Evolutionary conservation across 2,888 invertebrate species (phyloP).

Genomic region (Pristionchus mayeri): DNA sequence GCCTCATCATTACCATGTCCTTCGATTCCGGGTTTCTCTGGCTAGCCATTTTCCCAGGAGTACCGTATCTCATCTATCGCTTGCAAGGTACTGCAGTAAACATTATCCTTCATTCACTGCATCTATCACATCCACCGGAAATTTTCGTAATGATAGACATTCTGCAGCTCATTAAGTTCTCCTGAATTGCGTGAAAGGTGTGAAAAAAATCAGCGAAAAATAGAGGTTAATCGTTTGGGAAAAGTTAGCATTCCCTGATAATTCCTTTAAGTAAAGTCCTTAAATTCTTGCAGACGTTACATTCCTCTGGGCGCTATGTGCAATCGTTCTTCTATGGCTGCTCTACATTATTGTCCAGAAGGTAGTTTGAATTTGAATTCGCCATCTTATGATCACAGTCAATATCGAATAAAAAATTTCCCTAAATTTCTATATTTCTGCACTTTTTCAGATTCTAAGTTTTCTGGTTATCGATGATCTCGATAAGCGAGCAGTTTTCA

Average conservation of each 20-base stretch:
- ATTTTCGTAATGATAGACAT: too few species aligned
- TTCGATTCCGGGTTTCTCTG: conserved; percentile 19
- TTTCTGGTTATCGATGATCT: conserved; percentile 55
- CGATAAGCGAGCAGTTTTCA: conserved; percentile 61
- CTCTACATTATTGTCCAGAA: conserved; percentile 36
- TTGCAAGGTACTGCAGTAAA: conserved; percentile 27
- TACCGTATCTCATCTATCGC: background rate
- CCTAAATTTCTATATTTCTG: too few species aligned
- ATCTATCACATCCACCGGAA: too few species aligned
- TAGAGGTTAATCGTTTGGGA: background rate
- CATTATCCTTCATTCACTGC: too few species aligned
- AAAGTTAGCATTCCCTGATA: too few species aligned
- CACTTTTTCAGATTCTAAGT: conserved; percentile 51
- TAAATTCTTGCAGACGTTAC: conserved; percentile 22
- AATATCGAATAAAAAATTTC: too few species aligned
- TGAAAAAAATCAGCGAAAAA: background rate
- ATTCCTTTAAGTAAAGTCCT: too few species aligned
- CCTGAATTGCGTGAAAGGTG: too few species aligned
- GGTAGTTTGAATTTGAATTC: background rate
- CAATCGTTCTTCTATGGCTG: background rate
- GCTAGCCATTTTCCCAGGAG: conserved; percentile 8
- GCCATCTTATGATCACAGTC: background rate
- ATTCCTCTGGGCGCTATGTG: conserved; percentile 1
- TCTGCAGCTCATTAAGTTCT: too few species aligned
- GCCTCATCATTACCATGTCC: background rate